Evolutionary conservation across 1,140 invertebrate species (phyloP), one percentile per base, ranked within the genome.

Genomic region (Leptinotarsa lineolata): DNA sequence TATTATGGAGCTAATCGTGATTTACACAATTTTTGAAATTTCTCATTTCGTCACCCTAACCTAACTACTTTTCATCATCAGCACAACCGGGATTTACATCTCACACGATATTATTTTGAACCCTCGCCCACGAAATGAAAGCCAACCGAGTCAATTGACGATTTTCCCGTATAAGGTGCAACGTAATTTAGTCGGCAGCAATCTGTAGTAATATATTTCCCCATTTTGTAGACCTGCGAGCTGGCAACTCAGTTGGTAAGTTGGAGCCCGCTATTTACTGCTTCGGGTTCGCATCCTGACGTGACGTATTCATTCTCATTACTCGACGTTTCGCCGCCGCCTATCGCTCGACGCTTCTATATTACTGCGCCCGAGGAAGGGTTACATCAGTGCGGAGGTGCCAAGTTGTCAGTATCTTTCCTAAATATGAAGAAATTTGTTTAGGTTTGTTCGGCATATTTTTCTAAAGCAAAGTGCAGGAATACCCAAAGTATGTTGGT

Each of bases 221-320:
- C 72, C 68, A 73, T 71, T 77, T 71, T 69, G 73, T 20, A 69
- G 68, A 76, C 73, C 73, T 68, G 67, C 44, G 20, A 46, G 71
- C 24, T 71, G 61, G 77, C 73, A 75, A 70, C 70, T 75, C 77
- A 75, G 75, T 72, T 60, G 74, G 68, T 65, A 72, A 76, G 68
- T 78, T 70, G 74, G 72, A 70, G 69, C 72, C 69, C 73, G 74
- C 75, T 81, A 83, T 81, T 83, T 81, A 83, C 79, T 78, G 73
- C 78, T 75, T 72, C 58, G 70, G 78, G 78, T 81, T 81, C 76
- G 75, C 78, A 75, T 76, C 72, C 75, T 78, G 79, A 83, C 81
- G 77, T 83, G 81, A 83, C 78, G 77, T 83, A 83, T 83, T 82
- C 81, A 79, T 79, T 78, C 78, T 83, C 80, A 83, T 83, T 83